Conservation (phyloP, 2,888 invertebrate species). For the Reticulitermes lucifugus region DNA sequence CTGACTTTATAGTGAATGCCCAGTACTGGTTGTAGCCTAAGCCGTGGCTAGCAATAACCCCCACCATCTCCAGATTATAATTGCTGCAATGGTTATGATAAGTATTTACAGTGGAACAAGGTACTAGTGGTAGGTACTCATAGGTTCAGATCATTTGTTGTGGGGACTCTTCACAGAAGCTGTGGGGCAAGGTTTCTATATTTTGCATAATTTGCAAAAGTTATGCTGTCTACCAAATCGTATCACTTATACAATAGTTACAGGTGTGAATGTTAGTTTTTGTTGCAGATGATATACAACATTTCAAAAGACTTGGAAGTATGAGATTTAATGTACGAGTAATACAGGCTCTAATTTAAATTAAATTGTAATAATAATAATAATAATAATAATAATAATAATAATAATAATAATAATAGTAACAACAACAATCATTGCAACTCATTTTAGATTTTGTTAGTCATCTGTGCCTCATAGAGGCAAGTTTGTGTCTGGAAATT, state of each 20-base stretch:
- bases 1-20: slow-evolving; percentile 54
- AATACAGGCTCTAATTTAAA: too few species aligned
- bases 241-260: too few species aligned
- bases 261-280: too few species aligned
- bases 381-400: too few species aligned
- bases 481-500: background rate
- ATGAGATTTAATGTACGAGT: too few species aligned
- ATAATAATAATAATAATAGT: too few species aligned
- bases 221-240: too few species aligned
- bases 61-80: slow-evolving; percentile 36
- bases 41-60: slow-evolving; percentile 13
- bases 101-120: background rate
- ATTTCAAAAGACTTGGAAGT: too few species aligned
- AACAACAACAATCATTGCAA: too few species aligned
- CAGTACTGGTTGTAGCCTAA: slow-evolving; percentile 15
- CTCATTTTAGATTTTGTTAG: background rate
- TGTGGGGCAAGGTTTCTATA: slow-evolving; percentile 18
- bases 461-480: background rate
- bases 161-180: slow-evolving; percentile 32
- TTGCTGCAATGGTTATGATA: slow-evolving; percentile 7
- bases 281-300: too few species aligned
- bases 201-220: background rate
- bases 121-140: background rate
- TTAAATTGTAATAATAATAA: too few species aligned
- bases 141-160: slow-evolving; percentile 20